A percentile compares a stretch with the other conserved stretches of the same genome.
phyloP scores from a whole-genome alignment of 2,797 vertebrate species.

The Melanogrammus aeglefinus region DNA sequence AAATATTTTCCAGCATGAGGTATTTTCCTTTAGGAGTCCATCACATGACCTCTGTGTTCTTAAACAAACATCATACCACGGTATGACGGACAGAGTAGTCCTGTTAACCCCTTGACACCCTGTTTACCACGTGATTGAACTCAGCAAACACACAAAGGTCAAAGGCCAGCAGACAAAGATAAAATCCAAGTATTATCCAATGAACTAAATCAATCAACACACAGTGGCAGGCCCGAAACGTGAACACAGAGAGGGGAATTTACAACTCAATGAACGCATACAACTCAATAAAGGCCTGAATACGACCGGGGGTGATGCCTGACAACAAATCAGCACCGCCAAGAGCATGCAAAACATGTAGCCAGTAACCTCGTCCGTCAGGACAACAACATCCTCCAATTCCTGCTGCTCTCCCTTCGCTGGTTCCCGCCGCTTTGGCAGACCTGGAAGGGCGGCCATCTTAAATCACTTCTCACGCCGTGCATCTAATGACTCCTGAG shows the following conservation, averaged over 20 bases:
- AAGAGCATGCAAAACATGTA: background rate
- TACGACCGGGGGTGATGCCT: background rate
- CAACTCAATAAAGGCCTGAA: background rate
- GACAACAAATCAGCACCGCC: background rate
- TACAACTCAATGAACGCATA: background rate
- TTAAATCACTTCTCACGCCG: constrained; percentile 80
- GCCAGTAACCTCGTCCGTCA: constrained; percentile 47
- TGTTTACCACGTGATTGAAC: no score
- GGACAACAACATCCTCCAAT: constrained; percentile 29
- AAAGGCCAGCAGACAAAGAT: background rate
- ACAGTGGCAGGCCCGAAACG: no score
- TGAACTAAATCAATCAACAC: background rate
- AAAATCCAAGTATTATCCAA: no score
- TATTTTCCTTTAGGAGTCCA: no score
- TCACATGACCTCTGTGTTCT: background rate
- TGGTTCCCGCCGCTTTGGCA: constrained; percentile 58
- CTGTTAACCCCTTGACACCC: background rate
- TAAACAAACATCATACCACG: background rate
- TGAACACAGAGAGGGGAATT: background rate
- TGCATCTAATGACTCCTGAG: constrained; percentile 95
- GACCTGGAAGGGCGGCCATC: constrained; percentile 73
- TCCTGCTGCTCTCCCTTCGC: constrained; percentile 20
- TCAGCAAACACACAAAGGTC: background rate
- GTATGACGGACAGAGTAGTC: background rate
- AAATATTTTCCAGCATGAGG: no score